These are phyloP conservation scores for Pachyramphus minor DNA, from an alignment of 2,113 vertebrate genomes.

Conservation along the genomic window DNA sequence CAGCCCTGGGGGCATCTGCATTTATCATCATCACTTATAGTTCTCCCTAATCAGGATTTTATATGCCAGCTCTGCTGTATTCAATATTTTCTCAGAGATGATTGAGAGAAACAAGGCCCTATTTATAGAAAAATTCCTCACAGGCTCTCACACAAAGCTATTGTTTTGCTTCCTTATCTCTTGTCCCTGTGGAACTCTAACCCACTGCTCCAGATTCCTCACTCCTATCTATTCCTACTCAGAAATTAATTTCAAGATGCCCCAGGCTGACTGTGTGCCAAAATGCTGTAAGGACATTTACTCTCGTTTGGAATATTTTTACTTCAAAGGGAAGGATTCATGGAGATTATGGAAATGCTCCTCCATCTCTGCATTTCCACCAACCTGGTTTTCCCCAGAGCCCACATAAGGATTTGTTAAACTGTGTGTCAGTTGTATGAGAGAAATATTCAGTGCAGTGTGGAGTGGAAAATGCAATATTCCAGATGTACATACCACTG, in stretches of 20 bases:
- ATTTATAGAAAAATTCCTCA: neutral
- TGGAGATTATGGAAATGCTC: conserved; percentile 5
- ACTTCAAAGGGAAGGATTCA: conserved; percentile 48
- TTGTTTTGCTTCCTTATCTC: neutral
- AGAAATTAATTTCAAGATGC: neutral
- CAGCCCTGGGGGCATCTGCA: neutral
- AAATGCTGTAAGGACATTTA: neutral
- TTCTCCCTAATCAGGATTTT: neutral
- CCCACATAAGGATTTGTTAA: neutral
- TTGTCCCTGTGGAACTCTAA: neutral
- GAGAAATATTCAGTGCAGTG: neutral
- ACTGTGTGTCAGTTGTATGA: neutral
- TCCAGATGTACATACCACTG: neutral
- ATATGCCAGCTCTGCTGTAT: neutral
- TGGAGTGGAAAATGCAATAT: neutral
- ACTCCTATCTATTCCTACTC: neutral
- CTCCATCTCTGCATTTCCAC: neutral
- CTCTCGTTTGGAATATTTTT: neutral
- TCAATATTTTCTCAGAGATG: neutral
- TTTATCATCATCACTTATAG: neutral
- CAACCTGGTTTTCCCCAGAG: neutral
- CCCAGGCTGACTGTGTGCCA: neutral
- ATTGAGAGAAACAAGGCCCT: neutral
- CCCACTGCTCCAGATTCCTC: neutral
- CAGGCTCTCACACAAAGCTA: neutral